These are phyloP conservation scores for Lepidurus apus DNA, from an alignment of 1,140 invertebrate species.

Conservation along the genomic window DNA sequence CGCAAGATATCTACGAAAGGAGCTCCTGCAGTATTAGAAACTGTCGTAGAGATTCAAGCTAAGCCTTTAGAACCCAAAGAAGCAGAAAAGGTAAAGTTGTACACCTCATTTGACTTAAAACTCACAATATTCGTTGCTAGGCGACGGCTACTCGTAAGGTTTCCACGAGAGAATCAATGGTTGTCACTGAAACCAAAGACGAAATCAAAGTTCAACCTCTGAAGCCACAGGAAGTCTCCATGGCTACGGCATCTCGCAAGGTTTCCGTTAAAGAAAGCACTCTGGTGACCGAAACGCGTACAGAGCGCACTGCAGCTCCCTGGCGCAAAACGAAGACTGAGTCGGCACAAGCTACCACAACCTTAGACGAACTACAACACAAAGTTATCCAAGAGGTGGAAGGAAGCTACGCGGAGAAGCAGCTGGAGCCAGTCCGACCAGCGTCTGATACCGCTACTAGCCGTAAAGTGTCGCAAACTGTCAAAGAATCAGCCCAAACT, in stretches of 20 bases:
- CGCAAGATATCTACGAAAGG: conserved; percentile 23
- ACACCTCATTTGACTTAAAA: background rate
- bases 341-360: conserved; percentile 18
- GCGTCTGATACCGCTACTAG: background rate
- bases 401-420: conserved; percentile 30
- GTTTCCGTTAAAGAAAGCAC: conserved; percentile 30
- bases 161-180: background rate
- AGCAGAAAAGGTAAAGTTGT: background rate
- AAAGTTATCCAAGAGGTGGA: conserved; percentile 34
- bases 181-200: background rate
- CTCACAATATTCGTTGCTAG: background rate
- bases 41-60: background rate
- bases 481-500: background rate
- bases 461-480: background rate
- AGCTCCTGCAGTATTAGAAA: background rate
- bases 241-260: background rate
- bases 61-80: background rate
- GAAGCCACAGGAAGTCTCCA: too few species aligned
- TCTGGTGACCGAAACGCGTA: background rate
- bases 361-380: background rate
- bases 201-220: too few species aligned
- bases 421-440: conserved; percentile 32
- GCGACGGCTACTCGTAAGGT: background rate
- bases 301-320: background rate
- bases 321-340: background rate